These are phyloP conservation scores for Ophioderma brevispina DNA, from an alignment of 35 echinoderm and acorn worm genomes.

Conservation along the genomic window DNA sequence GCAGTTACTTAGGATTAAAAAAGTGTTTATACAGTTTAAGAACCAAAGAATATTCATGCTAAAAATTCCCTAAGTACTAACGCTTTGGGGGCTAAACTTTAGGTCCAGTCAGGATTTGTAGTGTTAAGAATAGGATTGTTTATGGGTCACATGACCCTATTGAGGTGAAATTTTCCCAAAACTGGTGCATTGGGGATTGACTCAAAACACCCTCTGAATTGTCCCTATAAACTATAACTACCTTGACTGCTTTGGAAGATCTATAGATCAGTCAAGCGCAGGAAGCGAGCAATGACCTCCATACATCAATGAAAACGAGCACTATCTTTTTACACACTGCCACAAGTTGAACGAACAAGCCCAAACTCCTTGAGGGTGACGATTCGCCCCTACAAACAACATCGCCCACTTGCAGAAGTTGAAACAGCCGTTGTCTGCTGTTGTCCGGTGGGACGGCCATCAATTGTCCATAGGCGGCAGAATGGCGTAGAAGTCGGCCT, in stretches of 20 bases:
- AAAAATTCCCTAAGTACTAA: too few relatives aligned
- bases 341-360: constrained; percentile 76
- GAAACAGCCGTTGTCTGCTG: constrained; percentile 55
- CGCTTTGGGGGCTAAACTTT: too few relatives aligned
- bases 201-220: too few relatives aligned
- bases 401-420: constrained; percentile 58
- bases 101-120: too few relatives aligned
- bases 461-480: constrained; percentile 69
- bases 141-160: too few relatives aligned
- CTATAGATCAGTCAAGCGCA: constrained; percentile 70
- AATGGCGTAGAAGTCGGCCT: constrained; percentile 77
- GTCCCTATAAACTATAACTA: too few relatives aligned
- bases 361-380: constrained; percentile 75
- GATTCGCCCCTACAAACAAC: constrained; percentile 63
- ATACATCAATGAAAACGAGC: constrained; percentile 45
- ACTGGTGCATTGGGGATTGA: too few relatives aligned
- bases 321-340: constrained; percentile 51
- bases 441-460: constrained; percentile 50
- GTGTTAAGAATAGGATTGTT: too few relatives aligned
- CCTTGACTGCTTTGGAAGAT: constrained; percentile 53
- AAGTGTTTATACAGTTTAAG: too few relatives aligned
- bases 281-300: constrained; percentile 82
- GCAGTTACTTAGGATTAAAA: too few relatives aligned
- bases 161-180: too few relatives aligned
- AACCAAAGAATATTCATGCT: too few relatives aligned